Evolutionary conservation across 2,113 vertebrate species (phyloP).

Genomic region (Sapajus apella): DNA sequence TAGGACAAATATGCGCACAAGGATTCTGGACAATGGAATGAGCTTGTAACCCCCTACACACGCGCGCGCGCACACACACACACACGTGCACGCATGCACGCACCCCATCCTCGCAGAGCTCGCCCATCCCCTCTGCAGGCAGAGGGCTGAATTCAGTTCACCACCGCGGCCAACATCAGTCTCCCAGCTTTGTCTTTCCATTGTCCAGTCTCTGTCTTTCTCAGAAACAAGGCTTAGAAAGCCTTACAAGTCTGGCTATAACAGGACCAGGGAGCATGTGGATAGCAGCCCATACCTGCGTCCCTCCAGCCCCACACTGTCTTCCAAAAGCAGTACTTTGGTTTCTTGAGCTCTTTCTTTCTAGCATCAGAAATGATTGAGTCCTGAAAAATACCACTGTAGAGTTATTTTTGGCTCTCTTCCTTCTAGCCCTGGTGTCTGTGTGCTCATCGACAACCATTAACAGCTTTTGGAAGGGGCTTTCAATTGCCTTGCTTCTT

Average conservation of each 20-base stretch:
- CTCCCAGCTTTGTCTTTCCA: not conserved
- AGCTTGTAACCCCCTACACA: not conserved
- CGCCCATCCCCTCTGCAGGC: accelerated
- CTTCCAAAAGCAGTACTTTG: not conserved
- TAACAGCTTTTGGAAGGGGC: conserved; percentile 67
- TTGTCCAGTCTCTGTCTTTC: not conserved
- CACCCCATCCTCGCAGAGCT: not conserved
- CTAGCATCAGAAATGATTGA: conserved; percentile 60
- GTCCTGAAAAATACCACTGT: conserved; percentile 49
- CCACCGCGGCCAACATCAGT: not conserved
- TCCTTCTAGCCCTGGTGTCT: conserved; percentile 60
- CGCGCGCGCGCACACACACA: not conserved
- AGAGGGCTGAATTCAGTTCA: not conserved
- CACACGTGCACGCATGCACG: not conserved
- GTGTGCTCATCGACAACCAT: conserved; percentile 63
- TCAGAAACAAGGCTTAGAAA: not conserved
- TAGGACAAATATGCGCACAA: not conserved
- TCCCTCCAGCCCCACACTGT: not conserved
- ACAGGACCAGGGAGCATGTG: accelerated
- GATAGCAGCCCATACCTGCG: not conserved
- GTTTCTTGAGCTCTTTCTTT: not conserved
- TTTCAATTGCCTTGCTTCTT: conserved; percentile 64
- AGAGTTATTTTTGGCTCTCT: conserved; percentile 69
- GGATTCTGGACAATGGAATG: not conserved
- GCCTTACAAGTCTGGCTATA: not conserved